A percentile compares a stretch with the other conserved stretches of the same genome.
Conservation (phyloP, 2,113 vertebrate species). For the Perca flavescens region DNA sequence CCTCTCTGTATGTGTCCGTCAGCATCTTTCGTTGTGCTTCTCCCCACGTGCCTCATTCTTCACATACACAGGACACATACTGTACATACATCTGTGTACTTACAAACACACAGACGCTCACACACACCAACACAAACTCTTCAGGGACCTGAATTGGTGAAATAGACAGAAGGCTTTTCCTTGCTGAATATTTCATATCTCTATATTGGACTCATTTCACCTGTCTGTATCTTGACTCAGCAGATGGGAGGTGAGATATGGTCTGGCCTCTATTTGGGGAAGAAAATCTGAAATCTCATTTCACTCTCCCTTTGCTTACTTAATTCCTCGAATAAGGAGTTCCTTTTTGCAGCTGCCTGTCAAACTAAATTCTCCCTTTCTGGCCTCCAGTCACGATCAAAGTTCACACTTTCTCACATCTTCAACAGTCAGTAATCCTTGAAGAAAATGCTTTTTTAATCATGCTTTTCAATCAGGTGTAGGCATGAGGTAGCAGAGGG, state of each 20-base stretch:
- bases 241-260: constrained; percentile 60
- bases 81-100: constrained; percentile 21
- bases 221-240: constrained; percentile 61
- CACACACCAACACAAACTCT: constrained; percentile 31
- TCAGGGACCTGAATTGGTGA: constrained; percentile 25
- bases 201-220: constrained; percentile 54
- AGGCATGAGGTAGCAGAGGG: background rate
- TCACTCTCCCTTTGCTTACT: constrained; percentile 17
- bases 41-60: background rate
- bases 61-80: constrained; percentile 15
- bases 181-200: constrained; percentile 67
- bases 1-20: constrained; percentile 23
- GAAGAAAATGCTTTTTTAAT: background rate
- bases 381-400: constrained; percentile 22
- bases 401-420: background rate
- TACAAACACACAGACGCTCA: constrained; percentile 24
- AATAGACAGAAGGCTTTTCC: constrained; percentile 39
- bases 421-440: background rate
- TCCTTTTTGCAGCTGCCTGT: constrained; percentile 38
- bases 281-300: constrained; percentile 54
- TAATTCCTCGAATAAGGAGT: constrained; percentile 14
- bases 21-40: constrained; percentile 16
- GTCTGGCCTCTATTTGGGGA: constrained; percentile 50
- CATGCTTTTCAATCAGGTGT: background rate
- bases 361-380: constrained; percentile 7